Base-by-base conservation (phyloP, 2,888 invertebrate species). In the Melinaea marsaeus region DNA sequence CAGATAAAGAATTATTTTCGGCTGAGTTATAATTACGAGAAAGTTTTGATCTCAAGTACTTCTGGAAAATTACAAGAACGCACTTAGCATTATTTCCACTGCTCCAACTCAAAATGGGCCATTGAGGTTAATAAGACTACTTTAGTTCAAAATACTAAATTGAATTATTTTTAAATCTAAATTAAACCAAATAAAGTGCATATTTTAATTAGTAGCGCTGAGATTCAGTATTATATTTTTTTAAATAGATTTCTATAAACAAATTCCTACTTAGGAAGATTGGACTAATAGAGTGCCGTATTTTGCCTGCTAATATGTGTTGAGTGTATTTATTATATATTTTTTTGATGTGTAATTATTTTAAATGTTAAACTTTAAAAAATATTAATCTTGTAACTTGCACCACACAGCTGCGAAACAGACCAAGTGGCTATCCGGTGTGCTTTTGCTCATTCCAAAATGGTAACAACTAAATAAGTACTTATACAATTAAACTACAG, bases 391-490 rank as follows among this genome's bases (percentile, higher is more conserved):
- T 46, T 47, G 33, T 55, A 34, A 60, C 60, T 65, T 65, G 65
- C 33, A 42, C 65, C 55, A 32, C 13, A n/a, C 51, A 54, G 58
- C 62, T 65, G 56, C 57, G 35, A 68, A 65, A 58, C 63, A 62
- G 68, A 65, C 63, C 65, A 65, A 65, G 68, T 68, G 60, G 57
- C 46, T 37, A 58, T 55, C 57, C 63, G 56, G 60, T 61, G 48
- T 56, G 55, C 63, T 63, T 58, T 58, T 54, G 63, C 58, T 58
- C 58, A 62, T 63, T 65, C 68, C 57, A 61, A 63, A 65, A 65
- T 62, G 65, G 67, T 61, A 65, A 67, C 67, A 67, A 61, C 47
- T 57, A 47, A 61, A 60, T 58, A 47, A 63, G 64, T 47, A 62
- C 64, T 60, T 51, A 56, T 42, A 35, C 42, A 13, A 61, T 61